Evolutionary conservation across 2,113 vertebrate genomes (phyloP).

Genomic region (Scalopus aquaticus): DNA sequence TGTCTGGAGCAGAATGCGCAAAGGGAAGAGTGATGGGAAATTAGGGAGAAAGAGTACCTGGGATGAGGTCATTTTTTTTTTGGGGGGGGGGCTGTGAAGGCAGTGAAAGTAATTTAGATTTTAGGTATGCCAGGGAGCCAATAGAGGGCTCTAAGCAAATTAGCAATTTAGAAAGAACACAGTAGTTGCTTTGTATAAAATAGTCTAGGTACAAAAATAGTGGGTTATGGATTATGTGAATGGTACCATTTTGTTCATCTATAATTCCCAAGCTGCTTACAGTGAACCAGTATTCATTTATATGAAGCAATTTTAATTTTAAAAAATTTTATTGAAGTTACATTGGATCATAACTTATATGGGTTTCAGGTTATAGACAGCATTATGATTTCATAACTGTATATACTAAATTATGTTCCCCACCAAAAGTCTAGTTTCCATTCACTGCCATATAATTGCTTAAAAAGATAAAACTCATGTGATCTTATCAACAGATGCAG

Average conservation of each 20-base stretch:
- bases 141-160: background rate
- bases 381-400: background rate
- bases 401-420: background rate
- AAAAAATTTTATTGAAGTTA: background rate
- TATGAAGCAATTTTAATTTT: background rate
- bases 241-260: background rate
- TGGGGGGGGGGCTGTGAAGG: background rate
- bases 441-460: background rate
- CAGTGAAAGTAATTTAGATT: background rate
- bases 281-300: background rate
- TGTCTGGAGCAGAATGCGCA: background rate
- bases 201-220: background rate
- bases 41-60: background rate
- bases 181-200: background rate
- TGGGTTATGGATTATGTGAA: background rate
- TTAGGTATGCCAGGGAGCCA: background rate
- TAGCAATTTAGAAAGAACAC: constrained; percentile 1
- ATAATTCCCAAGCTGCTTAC: background rate
- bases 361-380: background rate
- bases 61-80: background rate
- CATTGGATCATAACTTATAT: background rate
- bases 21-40: background rate
- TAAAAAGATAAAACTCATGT: no score
- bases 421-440: background rate
- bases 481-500: no score